Evolutionary conservation across 2,797 vertebrate genomes (phyloP).

Genomic region (Sebastiscus tertius): DNA sequence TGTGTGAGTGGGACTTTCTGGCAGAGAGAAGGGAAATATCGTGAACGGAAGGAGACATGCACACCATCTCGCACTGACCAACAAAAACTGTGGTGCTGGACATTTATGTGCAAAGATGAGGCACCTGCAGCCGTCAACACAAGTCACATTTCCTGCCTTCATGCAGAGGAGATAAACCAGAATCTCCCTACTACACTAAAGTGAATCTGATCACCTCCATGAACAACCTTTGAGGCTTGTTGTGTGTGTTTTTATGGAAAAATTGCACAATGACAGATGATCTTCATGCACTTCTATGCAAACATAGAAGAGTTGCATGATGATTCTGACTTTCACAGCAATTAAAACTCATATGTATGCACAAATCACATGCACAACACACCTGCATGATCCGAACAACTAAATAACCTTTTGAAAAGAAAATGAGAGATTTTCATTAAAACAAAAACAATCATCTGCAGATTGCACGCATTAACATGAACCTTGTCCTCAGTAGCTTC

Average conservation of each 20-base stretch:
- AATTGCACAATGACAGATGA: background rate
- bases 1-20: conserved; percentile 79
- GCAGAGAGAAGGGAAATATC: conserved; percentile 74
- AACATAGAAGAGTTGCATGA: background rate
- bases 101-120: conserved; percentile 26
- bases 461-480: background rate
- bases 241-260: background rate
- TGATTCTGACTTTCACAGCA: background rate
- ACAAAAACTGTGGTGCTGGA: conserved; percentile 24
- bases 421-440: background rate
- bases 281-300: background rate
- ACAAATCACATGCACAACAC: background rate
- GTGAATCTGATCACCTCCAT: background rate
- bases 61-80: conserved; percentile 48
- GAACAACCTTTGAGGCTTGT: background rate
- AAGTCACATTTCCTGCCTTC: conserved; percentile 11
- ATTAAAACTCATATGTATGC: background rate
- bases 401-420: background rate
- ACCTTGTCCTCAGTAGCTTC: conserved; percentile 19
- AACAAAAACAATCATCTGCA: background rate
- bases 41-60: conserved; percentile 66
- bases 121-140: conserved; percentile 49
- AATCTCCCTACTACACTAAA: background rate
- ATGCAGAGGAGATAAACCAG: background rate
- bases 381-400: background rate